Percentiles rank a stretch among this genome's conserved stretches.
Conservation (phyloP, 2,888 invertebrate genomes). For the Vesta saturnalis region DNA sequence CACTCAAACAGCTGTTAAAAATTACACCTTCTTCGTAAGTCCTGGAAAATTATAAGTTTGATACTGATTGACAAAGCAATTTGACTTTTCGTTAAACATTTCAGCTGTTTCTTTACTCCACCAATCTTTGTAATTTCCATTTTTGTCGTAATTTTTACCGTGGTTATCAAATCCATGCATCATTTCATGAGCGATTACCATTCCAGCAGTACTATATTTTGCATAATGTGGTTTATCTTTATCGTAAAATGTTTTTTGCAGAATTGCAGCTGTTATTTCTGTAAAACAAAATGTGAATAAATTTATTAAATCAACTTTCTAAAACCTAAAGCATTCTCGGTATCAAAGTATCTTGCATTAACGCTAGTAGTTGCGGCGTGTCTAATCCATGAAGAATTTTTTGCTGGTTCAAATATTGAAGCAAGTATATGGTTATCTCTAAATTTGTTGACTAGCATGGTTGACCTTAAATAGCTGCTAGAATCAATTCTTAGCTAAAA, state of each 20-base stretch:
- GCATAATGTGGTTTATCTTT: not conserved
- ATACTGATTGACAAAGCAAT: constrained; percentile 7
- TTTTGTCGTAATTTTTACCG: not conserved
- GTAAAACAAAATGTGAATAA: not conserved
- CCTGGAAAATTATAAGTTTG: not conserved
- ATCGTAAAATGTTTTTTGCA: not conserved
- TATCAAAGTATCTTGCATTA: not conserved
- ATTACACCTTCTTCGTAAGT: not conserved
- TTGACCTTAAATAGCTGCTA: not conserved
- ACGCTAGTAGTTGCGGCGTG: not conserved
- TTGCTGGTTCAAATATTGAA: not conserved
- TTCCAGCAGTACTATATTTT: not conserved
- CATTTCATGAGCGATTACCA: constrained; percentile 8
- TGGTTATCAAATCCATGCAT: not conserved
- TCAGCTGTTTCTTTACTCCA: not conserved
- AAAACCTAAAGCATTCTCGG: not conserved
- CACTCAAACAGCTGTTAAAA: too few species aligned
- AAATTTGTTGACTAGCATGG: not conserved
- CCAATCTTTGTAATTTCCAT: not conserved
- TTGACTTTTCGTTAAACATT: not conserved
- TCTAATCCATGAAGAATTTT: not conserved
- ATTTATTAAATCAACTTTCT: not conserved
- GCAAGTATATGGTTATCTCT: not conserved
- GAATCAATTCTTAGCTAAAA: not conserved
- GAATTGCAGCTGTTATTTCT: not conserved